Evolutionary conservation across 1,140 invertebrate species (phyloP).

Genomic region (Pachypsylla venusta): DNA sequence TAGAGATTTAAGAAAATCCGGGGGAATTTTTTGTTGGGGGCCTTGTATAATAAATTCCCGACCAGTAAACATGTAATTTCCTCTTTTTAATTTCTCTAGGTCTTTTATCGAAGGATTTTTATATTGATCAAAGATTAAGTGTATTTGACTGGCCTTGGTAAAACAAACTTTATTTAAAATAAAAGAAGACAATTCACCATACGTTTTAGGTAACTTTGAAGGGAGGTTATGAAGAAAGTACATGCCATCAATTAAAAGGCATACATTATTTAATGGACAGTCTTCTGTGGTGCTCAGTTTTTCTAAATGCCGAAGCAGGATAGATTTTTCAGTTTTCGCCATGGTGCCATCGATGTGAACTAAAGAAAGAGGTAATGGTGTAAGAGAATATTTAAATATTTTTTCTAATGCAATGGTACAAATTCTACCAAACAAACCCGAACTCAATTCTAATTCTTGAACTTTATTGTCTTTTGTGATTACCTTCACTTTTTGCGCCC

Average conservation of each 20-base stretch:
- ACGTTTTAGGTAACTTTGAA: neutral
- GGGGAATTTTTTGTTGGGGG: neutral
- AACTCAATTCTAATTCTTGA: neutral
- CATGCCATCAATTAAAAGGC: neutral
- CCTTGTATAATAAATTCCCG: neutral
- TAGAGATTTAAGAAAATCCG: neutral
- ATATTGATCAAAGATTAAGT: neutral
- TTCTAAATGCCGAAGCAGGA: slow-evolving; percentile 13
- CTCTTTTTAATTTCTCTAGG: neutral
- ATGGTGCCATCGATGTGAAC: slow-evolving; percentile 14
- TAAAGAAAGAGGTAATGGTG: slow-evolving; percentile 13
- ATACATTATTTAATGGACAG: neutral
- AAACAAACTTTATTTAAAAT: neutral
- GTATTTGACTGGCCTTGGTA: neutral
- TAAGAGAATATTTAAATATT: slow-evolving; percentile 13
- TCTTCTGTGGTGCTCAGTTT: slow-evolving; percentile 4
- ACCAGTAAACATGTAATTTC: neutral
- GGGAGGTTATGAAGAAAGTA: neutral
- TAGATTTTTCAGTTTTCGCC: slow-evolving; percentile 16
- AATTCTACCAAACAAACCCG: neutral
- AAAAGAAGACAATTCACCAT: neutral
- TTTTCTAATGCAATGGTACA: slow-evolving; percentile 5
- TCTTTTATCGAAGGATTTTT: neutral
- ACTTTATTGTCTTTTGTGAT: neutral
- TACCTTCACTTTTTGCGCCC: slow-evolving; percentile 5